Base-by-base conservation (phyloP, 2,113 vertebrate genomes). In the Petroica traversi region DNA sequence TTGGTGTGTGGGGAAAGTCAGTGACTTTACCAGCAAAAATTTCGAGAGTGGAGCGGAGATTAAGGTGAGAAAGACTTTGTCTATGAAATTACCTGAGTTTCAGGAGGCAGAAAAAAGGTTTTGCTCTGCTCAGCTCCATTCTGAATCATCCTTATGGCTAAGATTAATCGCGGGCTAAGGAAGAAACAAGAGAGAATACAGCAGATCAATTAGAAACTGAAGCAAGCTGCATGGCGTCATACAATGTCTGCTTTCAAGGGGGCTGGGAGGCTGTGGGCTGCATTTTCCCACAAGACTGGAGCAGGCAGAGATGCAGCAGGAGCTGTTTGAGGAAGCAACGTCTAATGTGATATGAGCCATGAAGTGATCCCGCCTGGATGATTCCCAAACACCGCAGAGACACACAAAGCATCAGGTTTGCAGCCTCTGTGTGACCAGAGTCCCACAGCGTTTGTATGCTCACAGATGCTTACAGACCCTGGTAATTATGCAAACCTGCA, bases 1-100 rank as follows among this genome's bases (percentile, higher is more conserved):
- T 38, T 98, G 98, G 98, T 97, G 97, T n/a, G 91, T 98, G 90
- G 88, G 89, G 54, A 90, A 97, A 43, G 95, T 97, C 91, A 74
- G 85, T 43, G 85, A 55, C 51, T 86, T 99, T 89, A 98, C 98
- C 92, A 77, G 67, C 48, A 95, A 93, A 62, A 76, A 84, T 3
- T 93, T 98, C 28, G 73, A 69, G 77, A 98, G 93, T 38, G 93
- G 97, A 89, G 95, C 95, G 68, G 97, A 98, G 62, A 96, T 98
- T 38, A 98, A 98, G 98, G 98, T 98, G 94, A 77, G 33, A 58
- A 93, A 55, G 51, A 38, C 16, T 43, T 86, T 1, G 3, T 25
- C 45, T 19, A 4, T 29, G 24, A 52, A 71, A 81, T 67, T 38
- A 45, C 62, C 57, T 34, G 43, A 58, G 24, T 2, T 45, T 52